These are phyloP conservation scores for Motacilla tschutschensis DNA, from an alignment of 2,113 vertebrate species.

Conservation along the genomic window DNA sequence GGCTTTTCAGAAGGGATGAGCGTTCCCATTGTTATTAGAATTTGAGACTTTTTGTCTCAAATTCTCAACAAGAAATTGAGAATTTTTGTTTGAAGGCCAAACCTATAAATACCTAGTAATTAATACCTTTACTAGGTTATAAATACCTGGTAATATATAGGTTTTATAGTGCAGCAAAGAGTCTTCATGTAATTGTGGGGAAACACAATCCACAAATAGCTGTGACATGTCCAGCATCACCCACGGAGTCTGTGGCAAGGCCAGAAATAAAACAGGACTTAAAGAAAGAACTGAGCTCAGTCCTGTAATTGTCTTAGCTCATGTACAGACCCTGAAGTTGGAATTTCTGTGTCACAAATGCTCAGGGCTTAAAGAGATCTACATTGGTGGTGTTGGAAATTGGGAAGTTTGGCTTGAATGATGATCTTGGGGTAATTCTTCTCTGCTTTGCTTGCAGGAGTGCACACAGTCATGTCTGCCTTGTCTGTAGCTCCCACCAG, in stretches of 20 bases:
- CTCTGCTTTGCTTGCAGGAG: conserved; percentile 73
- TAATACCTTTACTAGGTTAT: background rate
- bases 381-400: background rate
- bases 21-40: background rate
- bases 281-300: background rate
- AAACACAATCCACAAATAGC: background rate
- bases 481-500: conserved; percentile 85
- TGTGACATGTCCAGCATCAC: background rate
- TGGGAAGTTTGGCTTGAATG: background rate
- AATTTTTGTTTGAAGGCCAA: background rate
- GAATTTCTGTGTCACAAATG: background rate
- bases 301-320: background rate
- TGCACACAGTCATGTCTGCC: conserved; percentile 77
- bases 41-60: background rate
- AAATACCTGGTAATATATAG: background rate
- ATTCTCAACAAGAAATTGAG: no score
- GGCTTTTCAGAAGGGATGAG: background rate
- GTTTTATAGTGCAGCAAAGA: background rate
- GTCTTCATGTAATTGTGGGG: background rate
- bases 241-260: background rate
- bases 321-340: background rate
- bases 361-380: background rate
- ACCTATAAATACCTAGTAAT: background rate
- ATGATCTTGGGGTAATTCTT: background rate
- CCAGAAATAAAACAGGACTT: background rate